phyloP scores from a whole-genome alignment of 1,140 invertebrate genomes.

The Calliphora vicina region DNA sequence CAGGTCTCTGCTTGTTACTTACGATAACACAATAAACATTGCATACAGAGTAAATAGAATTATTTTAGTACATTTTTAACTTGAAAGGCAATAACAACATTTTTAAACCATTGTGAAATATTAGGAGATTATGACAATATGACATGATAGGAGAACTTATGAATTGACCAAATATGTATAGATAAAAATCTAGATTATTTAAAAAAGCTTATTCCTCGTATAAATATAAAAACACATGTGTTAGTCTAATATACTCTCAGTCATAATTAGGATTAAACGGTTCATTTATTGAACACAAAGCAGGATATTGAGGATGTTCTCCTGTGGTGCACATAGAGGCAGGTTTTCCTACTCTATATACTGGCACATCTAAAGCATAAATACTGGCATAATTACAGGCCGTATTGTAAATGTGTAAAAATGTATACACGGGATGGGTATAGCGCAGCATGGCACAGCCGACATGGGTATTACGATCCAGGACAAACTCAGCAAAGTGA shows the following conservation, averaged over 20 bases:
- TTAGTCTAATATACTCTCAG: not conserved
- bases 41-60: too few relatives aligned
- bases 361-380: constrained; percentile 54
- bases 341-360: constrained; percentile 53
- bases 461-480: constrained; percentile 59
- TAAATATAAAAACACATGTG: too few relatives aligned
- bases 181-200: too few relatives aligned
- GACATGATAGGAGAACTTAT: too few relatives aligned
- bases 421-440: constrained; percentile 55
- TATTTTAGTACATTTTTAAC: too few relatives aligned
- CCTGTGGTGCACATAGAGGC: constrained; percentile 55
- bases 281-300: constrained; percentile 51
- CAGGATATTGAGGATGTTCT: constrained; percentile 49
- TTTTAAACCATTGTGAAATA: too few relatives aligned
- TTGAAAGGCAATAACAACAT: too few relatives aligned
- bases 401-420: constrained; percentile 58
- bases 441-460: constrained; percentile 59
- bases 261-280: constrained; percentile 56
- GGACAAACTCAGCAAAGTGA: constrained; percentile 58
- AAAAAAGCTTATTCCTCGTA: too few relatives aligned
- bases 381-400: constrained; percentile 60
- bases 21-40: too few relatives aligned
- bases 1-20: too few relatives aligned
- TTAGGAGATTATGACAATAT: too few relatives aligned
- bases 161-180: too few relatives aligned